These are phyloP conservation scores for Asteroscopus sphinx DNA, from an alignment of 2,888 invertebrate genomes.

Conservation along the genomic window DNA sequence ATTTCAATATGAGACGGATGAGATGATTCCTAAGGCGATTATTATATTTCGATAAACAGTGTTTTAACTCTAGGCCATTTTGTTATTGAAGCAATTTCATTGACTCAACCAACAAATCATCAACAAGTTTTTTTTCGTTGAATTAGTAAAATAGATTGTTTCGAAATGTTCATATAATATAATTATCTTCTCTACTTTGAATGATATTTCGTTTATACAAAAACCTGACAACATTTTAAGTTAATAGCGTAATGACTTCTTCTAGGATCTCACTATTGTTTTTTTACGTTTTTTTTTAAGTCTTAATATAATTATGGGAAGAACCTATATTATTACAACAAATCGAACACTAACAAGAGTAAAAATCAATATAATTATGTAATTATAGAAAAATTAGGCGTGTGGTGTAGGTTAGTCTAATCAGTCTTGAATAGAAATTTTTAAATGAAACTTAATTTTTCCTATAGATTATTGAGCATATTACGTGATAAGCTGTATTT, in stretches of 20 bases:
- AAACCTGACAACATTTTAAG: too few relatives aligned
- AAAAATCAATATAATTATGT: conserved; percentile 5
- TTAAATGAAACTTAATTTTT: conserved; percentile 58
- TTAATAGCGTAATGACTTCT: too few relatives aligned
- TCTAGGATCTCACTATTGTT: too few relatives aligned
- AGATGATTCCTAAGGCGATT: conserved; percentile 66
- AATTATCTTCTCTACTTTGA: conserved; percentile 3
- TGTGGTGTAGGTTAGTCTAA: conserved; percentile 79
- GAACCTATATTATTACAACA: conserved; percentile 18
- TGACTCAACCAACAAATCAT: conserved; percentile 21
- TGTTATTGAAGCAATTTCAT: conserved; percentile 45
- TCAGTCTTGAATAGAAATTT: conserved; percentile 87
- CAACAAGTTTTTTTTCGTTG: not conserved
- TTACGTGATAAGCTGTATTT: conserved; percentile 68
- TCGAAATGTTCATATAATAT: conserved; percentile 8
- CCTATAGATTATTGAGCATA: conserved; percentile 74
- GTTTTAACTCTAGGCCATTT: conserved; percentile 58
- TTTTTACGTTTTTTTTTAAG: too few relatives aligned
- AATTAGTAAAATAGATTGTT: not conserved
- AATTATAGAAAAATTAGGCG: conserved; percentile 31
- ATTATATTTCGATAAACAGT: conserved; percentile 58
- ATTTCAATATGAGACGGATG: conserved; percentile 72
- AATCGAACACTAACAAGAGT: not conserved
- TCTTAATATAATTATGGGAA: not conserved
- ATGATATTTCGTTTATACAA: too few relatives aligned